Evolutionary conservation across 2,113 vertebrate genomes (phyloP).

Genomic region (Salminus brasiliensis): DNA sequence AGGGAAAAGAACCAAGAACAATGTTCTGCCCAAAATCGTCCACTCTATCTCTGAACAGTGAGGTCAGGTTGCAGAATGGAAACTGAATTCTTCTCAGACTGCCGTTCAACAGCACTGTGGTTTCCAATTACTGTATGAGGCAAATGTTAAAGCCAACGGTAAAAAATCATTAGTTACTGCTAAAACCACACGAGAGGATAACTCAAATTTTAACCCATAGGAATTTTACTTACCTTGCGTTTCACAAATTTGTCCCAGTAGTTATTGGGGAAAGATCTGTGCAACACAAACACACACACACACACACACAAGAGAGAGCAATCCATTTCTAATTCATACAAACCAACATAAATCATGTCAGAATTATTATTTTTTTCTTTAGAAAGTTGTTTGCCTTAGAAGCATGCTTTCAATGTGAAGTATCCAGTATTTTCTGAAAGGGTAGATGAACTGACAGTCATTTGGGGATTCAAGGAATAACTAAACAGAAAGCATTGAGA

Average conservation of each 20-base stretch:
- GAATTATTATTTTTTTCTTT: background rate
- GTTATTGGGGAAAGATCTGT: constrained; percentile 96
- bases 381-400: background rate
- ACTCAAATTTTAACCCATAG: too few relatives aligned
- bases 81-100: background rate
- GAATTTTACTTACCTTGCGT: constrained; percentile 84
- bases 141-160: too few relatives aligned
- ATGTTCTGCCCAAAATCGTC: background rate
- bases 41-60: background rate
- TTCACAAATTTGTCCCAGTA: constrained; percentile 99
- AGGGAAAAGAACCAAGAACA: constrained; percentile 48
- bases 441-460: background rate
- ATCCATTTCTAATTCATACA: background rate
- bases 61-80: background rate
- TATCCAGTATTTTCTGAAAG: too few relatives aligned
- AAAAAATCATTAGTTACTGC: too few relatives aligned
- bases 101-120: background rate
- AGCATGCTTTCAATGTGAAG: background rate
- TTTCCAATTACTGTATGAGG: background rate
- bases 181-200: too few relatives aligned
- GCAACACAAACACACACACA: constrained; percentile 57
- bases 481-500: background rate
- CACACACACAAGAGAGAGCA: background rate
- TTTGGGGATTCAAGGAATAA: background rate
- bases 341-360: background rate